Conservation (phyloP, 2,888 invertebrate species). For the Rotaria magnacalcarata region DNA sequence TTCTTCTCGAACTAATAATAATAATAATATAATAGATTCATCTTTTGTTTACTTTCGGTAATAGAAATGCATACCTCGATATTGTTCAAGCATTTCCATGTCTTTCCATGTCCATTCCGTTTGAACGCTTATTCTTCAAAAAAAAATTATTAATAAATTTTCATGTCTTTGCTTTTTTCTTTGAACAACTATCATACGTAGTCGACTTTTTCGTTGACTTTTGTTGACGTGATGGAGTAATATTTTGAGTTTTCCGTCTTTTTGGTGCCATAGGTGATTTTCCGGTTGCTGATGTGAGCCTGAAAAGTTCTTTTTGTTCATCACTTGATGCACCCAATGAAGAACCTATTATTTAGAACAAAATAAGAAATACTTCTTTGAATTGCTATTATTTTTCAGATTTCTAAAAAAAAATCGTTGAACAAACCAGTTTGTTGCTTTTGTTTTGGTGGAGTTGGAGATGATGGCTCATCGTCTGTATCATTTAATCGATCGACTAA, state of each 20-base stretch:
- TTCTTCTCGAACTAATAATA: not conserved
- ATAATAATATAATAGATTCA: not conserved
- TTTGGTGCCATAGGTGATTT: not conserved
- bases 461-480: not conserved
- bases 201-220: not conserved
- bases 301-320: not conserved
- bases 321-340: not conserved
- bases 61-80: not conserved
- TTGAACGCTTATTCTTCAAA: not conserved
- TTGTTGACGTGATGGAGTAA: not conserved
- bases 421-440: not conserved
- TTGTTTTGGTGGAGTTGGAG: not conserved
- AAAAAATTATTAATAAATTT: not conserved
- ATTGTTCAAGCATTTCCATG: constrained; percentile 24
- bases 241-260: not conserved
- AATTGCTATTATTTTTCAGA: no score
- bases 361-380: no score
- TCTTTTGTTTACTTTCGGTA: not conserved
- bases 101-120: constrained; percentile 36
- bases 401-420: not conserved
- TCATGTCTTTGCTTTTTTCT: not conserved
- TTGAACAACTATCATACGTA: not conserved
- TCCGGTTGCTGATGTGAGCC: not conserved
- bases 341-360: not conserved
- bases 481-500: not conserved